phyloP scores from a whole-genome alignment of 2,888 invertebrate genomes.

The Himalopsyche anomala region DNA sequence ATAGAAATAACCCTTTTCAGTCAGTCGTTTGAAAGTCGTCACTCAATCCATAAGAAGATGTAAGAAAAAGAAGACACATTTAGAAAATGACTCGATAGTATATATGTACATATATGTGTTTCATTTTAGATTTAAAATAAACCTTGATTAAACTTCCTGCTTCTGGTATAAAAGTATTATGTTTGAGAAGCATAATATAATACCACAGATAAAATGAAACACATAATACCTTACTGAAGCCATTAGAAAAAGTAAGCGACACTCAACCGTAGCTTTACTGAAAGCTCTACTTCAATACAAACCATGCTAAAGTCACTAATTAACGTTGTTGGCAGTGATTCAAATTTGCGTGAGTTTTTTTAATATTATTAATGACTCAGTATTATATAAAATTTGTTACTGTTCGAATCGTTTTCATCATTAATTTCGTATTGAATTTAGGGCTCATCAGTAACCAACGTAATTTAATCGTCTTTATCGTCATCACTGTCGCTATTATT shows the following conservation, averaged over 20 bases:
- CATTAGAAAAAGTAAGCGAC: neutral
- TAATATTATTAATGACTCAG: no score
- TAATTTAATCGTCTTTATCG: conserved; percentile 71
- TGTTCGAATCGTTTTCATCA: no score
- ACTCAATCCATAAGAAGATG: conserved; percentile 1
- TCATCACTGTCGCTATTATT: conserved; percentile 71
- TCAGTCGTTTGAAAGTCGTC: neutral
- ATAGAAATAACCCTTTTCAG: no score
- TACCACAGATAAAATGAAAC: neutral
- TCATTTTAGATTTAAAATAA: neutral
- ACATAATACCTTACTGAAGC: neutral
- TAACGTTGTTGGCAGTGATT: no score
- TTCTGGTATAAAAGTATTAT: neutral
- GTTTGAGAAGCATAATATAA: neutral
- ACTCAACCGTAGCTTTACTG: neutral
- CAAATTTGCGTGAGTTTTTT: no score
- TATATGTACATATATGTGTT: conserved; percentile 34
- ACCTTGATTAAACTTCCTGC: neutral
- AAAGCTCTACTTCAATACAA: conserved; percentile 44
- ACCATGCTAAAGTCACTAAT: neutral
- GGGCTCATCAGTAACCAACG: neutral
- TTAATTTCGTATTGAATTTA: no score
- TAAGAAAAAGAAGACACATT: conserved; percentile 39
- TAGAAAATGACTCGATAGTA: conserved; percentile 39
- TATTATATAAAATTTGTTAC: no score